Conservation (phyloP, 2,888 invertebrate species). For the Blera fallax region DNA sequence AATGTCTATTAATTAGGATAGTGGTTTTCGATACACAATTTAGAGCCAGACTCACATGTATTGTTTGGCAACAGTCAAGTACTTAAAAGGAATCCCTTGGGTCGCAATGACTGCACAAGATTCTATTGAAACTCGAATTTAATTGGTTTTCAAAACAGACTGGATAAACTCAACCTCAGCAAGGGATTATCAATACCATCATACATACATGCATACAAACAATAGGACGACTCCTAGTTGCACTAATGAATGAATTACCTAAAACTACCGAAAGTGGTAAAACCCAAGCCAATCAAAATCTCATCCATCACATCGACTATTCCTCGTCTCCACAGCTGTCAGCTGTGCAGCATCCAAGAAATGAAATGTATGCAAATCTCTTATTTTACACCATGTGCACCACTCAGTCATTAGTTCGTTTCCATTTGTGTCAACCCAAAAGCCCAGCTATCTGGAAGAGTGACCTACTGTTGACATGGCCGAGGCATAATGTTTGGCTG, state of each 20-base stretch:
- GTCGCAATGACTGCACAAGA: neutral
- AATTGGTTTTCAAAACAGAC: conserved; percentile 16
- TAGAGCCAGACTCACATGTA: too few species aligned
- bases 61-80: too few species aligned
- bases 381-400: neutral
- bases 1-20: too few species aligned
- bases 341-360: neutral
- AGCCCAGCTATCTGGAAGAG: neutral
- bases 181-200: neutral
- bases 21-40: too few species aligned
- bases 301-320: conserved; percentile 39
- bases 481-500: neutral
- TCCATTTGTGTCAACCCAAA: conserved; percentile 16
- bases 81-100: too few species aligned
- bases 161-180: neutral
- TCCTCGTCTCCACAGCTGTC: conserved; percentile 13
- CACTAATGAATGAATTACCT: conserved; percentile 32
- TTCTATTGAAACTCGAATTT: neutral
- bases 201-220: too few species aligned
- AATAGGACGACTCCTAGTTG: neutral
- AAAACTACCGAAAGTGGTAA: neutral
- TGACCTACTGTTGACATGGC: neutral
- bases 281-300: conserved; percentile 36
- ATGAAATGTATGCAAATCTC: conserved; percentile 19
- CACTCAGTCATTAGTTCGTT: conserved; percentile 14